Evolutionary conservation across 2,797 vertebrate genomes (phyloP).

Genomic region (Notoglanidium macrostoma): DNA sequence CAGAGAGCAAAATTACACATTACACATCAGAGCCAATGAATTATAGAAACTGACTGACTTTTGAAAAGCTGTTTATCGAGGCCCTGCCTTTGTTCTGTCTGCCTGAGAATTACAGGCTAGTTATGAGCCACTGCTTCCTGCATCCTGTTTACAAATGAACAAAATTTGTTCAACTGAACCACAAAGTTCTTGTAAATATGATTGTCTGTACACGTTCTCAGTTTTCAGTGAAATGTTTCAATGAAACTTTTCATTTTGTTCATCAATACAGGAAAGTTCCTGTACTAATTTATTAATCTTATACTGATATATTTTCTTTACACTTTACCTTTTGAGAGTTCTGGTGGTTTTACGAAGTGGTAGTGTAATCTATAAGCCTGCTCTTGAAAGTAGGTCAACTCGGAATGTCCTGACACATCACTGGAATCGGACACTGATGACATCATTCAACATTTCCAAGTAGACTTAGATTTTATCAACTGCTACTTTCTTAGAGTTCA

Average conservation of each 20-base stretch:
- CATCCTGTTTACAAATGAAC: slow-evolving; percentile 31
- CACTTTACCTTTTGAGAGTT: neutral
- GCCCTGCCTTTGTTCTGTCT: slow-evolving; percentile 1
- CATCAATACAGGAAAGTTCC: neutral
- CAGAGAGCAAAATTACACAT: neutral
- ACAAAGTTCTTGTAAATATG: slow-evolving; percentile 21
- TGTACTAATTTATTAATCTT: neutral
- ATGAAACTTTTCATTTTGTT: neutral
- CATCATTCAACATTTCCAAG: slow-evolving; percentile 37
- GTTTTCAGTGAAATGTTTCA: slow-evolving; percentile 46
- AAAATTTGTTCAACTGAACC: slow-evolving; percentile 33
- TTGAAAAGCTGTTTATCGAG: neutral
- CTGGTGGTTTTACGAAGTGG: slow-evolving; percentile 12
- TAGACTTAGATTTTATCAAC: slow-evolving; percentile 17
- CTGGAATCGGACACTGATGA: slow-evolving; percentile 19
- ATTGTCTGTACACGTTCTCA: slow-evolving; percentile 34
- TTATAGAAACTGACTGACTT: neutral
- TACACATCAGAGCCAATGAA: neutral
- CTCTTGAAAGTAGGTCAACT: slow-evolving; percentile 32
- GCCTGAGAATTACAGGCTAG: neutral
- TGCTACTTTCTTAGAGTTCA: neutral
- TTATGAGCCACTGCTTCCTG: slow-evolving; percentile 29
- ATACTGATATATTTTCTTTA: neutral
- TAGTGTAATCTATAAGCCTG: slow-evolving; percentile 11
- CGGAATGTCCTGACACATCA: slow-evolving; percentile 15